Percentiles rank a stretch among this genome's conserved stretches.
Conservation (phyloP, 2,113 vertebrate genomes). For the Datnioides undecimradiatus region DNA sequence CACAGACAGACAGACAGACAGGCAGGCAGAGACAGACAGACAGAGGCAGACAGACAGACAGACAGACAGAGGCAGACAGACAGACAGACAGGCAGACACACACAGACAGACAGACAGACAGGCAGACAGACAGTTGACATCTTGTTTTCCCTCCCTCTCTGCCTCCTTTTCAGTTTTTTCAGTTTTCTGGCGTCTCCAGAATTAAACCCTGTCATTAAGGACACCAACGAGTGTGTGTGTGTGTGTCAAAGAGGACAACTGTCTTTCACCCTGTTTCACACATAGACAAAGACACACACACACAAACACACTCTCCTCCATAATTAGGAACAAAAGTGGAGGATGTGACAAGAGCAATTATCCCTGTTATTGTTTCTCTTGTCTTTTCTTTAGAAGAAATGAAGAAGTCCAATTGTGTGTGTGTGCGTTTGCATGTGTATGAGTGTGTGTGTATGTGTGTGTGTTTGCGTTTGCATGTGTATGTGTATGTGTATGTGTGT, state of each 20-base stretch:
- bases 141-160: not conserved
- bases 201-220: constrained; percentile 47
- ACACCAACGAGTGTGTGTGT: not conserved
- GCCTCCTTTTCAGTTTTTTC: constrained; percentile 21
- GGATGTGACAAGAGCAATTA: constrained; percentile 49
- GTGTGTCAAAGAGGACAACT: not conserved
- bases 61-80: too few relatives aligned
- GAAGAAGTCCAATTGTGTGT: not conserved
- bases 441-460: not conserved
- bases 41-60: not conserved
- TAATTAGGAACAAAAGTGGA: constrained; percentile 15
- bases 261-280: not conserved
- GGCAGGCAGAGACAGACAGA: not conserved
- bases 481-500: not conserved
- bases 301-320: constrained; percentile 4
- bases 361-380: constrained; percentile 27
- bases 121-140: not conserved
- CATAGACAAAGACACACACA: not conserved
- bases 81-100: not conserved
- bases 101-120: not conserved
- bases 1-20: too few relatives aligned
- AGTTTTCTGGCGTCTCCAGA: constrained; percentile 44
- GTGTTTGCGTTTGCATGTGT: too few relatives aligned
- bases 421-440: constrained; percentile 1
- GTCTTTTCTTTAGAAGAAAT: constrained; percentile 2